A percentile compares a stretch with the other conserved stretches of the same genome.
Evolutionary conservation across 1,140 invertebrate species (phyloP).

Genomic region (Panulirus ornatus): DNA sequence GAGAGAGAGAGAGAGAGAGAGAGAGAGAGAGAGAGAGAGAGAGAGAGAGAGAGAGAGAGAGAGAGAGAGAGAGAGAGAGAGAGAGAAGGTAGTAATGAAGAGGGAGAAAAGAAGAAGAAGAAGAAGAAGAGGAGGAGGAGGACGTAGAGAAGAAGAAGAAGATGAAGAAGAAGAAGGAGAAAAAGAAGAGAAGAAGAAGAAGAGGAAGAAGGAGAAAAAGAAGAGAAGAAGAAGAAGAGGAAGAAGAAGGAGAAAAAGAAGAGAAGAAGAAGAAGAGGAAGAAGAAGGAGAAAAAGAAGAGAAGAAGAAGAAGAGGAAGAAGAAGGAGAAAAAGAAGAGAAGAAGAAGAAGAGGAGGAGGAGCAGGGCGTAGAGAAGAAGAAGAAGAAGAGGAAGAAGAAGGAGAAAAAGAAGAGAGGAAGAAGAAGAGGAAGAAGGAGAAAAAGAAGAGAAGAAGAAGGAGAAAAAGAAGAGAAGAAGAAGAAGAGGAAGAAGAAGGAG

Average conservation of each 20-base stretch:
- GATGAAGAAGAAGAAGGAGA: neutral
- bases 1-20: neutral
- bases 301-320: no score
- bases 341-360: neutral
- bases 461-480: neutral
- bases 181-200: neutral
- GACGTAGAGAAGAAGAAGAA: neutral
- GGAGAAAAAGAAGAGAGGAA: neutral
- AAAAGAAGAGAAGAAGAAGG: no score
- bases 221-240: neutral
- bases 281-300: no score
- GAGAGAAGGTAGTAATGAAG: neutral
- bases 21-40: neutral
- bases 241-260: neutral
- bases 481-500: no score
- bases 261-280: neutral
- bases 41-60: slow-evolving; percentile 19
- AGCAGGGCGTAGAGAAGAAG: no score
- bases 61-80: neutral
- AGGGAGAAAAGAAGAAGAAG: neutral
- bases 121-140: neutral
- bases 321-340: neutral
- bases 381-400: no score
- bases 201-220: neutral
- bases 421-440: neutral